These are phyloP conservation scores for Kryptolebias ocellatus DNA, from an alignment of 2,797 vertebrate genomes.

Conservation along the genomic window DNA sequence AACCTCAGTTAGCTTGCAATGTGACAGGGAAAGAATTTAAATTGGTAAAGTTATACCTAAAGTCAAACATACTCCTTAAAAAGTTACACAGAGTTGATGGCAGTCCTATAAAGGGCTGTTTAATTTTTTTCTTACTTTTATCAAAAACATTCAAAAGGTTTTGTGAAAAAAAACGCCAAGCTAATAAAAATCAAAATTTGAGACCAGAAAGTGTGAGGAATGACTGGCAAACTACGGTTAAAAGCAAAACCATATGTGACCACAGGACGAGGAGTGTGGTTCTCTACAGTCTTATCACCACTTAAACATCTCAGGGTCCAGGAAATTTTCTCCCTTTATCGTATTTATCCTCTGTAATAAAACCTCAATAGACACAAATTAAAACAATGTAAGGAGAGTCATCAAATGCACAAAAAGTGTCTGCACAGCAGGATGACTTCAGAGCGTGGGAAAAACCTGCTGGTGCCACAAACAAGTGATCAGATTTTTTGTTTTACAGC, in stretches of 20 bases:
- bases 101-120: neutral
- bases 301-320: constrained; percentile 31
- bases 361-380: constrained; percentile 17
- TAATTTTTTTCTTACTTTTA: fast-evolving
- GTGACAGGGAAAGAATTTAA: neutral
- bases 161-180: constrained; percentile 56
- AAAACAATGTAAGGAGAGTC: constrained; percentile 7
- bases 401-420: neutral
- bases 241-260: constrained; percentile 78
- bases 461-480: neutral
- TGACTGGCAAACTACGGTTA: constrained; percentile 65
- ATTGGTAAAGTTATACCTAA: neutral
- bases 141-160: constrained; percentile 46
- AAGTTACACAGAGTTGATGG: neutral
- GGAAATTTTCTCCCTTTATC: constrained; percentile 14
- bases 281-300: constrained; percentile 53
- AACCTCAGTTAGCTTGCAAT: neutral
- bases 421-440: neutral
- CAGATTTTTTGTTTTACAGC: neutral
- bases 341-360: constrained; percentile 41
- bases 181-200: constrained; percentile 64
- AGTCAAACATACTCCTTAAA: neutral
- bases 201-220: constrained; percentile 65
- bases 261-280: constrained; percentile 38
- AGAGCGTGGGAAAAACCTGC: neutral